phyloP scores from a whole-genome alignment of 2,797 vertebrate species.

The Dendrocincla tyrannina region DNA sequence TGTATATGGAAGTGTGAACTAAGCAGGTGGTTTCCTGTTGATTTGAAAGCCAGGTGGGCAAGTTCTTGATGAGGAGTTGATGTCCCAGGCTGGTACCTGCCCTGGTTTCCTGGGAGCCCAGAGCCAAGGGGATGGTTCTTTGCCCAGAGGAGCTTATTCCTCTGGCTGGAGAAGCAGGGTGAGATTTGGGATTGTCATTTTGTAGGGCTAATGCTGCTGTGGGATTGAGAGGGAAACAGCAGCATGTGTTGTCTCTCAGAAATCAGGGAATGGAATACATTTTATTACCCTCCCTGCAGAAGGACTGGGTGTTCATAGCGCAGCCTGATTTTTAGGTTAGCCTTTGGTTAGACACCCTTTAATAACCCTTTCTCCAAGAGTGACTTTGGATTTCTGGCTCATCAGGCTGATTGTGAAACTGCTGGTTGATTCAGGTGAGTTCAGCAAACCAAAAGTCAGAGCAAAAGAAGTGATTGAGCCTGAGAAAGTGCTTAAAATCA shows the following conservation, averaged over 20 bases:
- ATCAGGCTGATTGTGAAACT: not conserved
- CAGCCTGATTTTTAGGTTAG: not conserved
- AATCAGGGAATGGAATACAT: not conserved
- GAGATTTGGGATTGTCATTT: not conserved
- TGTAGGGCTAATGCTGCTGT: not conserved
- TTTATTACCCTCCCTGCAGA: not conserved
- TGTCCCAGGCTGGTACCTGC: not conserved
- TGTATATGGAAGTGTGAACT: slow-evolving; percentile 35
- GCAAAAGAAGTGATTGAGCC: not conserved
- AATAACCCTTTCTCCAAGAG: not conserved
- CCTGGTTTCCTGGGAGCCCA: not conserved
- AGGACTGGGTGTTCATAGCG: not conserved
- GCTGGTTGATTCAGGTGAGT: not conserved
- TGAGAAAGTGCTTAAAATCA: not conserved
- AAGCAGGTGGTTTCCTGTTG: slow-evolving; percentile 66
- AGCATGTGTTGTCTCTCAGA: not conserved
- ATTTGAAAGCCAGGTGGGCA: slow-evolving; percentile 57
- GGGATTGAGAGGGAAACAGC: not conserved
- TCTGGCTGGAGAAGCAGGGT: not conserved
- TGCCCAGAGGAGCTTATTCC: not conserved
- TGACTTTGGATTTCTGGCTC: not conserved
- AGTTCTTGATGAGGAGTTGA: not conserved
- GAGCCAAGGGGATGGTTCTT: not conserved
- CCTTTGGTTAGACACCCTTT: no score
- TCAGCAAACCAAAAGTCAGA: slow-evolving; percentile 12